Base-by-base conservation (phyloP, 2,797 vertebrate species). In the Coendou prehensilis region DNA sequence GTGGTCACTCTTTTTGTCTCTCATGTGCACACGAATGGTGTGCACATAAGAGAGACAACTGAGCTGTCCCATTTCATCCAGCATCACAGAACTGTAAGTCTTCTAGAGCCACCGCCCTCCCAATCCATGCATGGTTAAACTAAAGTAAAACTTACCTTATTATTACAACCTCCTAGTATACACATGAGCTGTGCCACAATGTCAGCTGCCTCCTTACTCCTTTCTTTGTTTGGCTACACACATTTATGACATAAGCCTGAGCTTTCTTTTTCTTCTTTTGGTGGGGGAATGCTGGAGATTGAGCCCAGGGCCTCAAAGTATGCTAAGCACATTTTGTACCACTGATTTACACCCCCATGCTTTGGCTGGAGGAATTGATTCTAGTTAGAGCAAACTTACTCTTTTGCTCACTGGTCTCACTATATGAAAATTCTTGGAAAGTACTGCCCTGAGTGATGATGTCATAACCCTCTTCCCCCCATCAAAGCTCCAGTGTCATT, bases 81-180 rank as follows among this genome's bases (percentile, higher is more conserved):
- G 81, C 26, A 26, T 81, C n/a, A 28, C n/a, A 69, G 61, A 54
- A 92, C 86, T 41, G 4, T 79, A 41, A 89, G 56, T 33, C 57
- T 79, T 97, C 47, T 71, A 90, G 56, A 20, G 75, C 47, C 78
- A 5, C 15, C 54, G 22, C 5, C 57, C 23, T 87, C 33, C 20
- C 30, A 75, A 20, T 26, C 23, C 28, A 33, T 17, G 26, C 50
- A 33, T 87, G 69, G 14, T 84, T 61, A 90, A 87, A 56, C 18
- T 37, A 47, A 91, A 23, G 14, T 87, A 76, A 86, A 89, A 81
- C 45, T 86, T 81, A 47, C 52, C 23, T 87, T 87, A 28, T 87
- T 73, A 52, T 87, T 87, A 54, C 23, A 83, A 13, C 56, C 28
- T 96, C 78, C 63, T 79, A 87, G 0, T 61, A 52, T 15, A 64